Evolutionary conservation across 2,113 vertebrate species (phyloP).

Genomic region (Oxygymnocypris stewartii): DNA sequence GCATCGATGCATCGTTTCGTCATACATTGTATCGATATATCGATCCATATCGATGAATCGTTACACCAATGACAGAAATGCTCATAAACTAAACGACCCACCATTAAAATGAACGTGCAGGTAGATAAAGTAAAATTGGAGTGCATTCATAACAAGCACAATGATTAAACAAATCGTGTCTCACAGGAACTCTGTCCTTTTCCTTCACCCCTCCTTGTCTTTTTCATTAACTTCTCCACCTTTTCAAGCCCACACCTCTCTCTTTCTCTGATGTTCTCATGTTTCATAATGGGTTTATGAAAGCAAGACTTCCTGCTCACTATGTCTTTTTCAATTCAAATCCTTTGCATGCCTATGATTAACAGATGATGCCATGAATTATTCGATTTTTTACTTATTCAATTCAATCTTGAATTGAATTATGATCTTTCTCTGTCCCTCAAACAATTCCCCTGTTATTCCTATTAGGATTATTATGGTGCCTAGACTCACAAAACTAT

Average conservation of each 20-base stretch:
- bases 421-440: neutral
- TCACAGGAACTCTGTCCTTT: neutral
- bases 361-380: neutral
- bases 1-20: too few species aligned
- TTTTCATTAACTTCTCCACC: conserved; percentile 21
- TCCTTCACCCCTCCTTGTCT: conserved; percentile 4
- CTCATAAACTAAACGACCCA: too few species aligned
- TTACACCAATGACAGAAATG: too few species aligned
- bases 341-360: neutral
- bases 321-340: neutral
- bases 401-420: neutral
- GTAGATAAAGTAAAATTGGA: neutral
- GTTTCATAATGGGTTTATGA: conserved; percentile 21
- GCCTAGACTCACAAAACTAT: neutral
- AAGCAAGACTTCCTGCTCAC: conserved; percentile 2
- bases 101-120: neutral
- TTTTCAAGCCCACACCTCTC: conserved; percentile 31
- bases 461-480: neutral
- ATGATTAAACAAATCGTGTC: neutral
- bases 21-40: too few species aligned
- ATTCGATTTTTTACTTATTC: neutral
- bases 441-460: neutral
- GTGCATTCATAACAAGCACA: neutral
- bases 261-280: neutral
- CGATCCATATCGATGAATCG: too few species aligned